Evolutionary conservation across 2,797 vertebrate genomes (phyloP), one percentile per base, ranked within the genome.

Genomic region (Strix occidentalis): DNA sequence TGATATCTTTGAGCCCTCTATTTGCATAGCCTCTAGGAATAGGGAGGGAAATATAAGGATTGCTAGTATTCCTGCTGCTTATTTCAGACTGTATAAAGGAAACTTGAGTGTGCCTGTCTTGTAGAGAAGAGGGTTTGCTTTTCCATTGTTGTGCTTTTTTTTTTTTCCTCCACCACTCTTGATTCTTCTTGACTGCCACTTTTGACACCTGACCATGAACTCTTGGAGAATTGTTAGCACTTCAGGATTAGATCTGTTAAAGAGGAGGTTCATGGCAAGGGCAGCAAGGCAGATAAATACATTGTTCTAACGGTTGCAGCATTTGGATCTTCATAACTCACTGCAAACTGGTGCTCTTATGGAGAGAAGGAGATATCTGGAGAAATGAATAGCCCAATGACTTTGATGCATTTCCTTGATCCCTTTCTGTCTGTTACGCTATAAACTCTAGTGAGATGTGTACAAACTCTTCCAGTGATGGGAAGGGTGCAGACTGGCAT

Each of bases 351-450:
- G 18, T 90, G 13, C 23, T 84, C n/a, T 89, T 71, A 14, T 0
- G 1, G n/a, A 79, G 72, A 71, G 39, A 6, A 65, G n/a, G 29
- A 74, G 77, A 66, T 72, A 45, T 6, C 14, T 83, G 45, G 37
- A 84, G 26, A 84, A 90, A 94, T 64, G 33, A 92, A 84, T 77
- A 74, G n/a, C 31, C 45, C 26, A 33, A 15, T 66, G 86, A 72
- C 74, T 96, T 84, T 79, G 50, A 82, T 95, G 60, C 10, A 87
- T 94, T 92, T 84, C 80, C 75, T 76, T 33, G 37, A 76, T 94
- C 39, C 41, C 3, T 64, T 87, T 78, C 58, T 89, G 41, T 82
- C 51, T 93, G 28, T 63, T 82, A 18, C 1, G 3, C 75, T 74
- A 1, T 84, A 26, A 84, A 88, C 33, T 89, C 33, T 70, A 56